phyloP scores from a whole-genome alignment of 2,113 vertebrate genomes.

The Hippolais icterina region DNA sequence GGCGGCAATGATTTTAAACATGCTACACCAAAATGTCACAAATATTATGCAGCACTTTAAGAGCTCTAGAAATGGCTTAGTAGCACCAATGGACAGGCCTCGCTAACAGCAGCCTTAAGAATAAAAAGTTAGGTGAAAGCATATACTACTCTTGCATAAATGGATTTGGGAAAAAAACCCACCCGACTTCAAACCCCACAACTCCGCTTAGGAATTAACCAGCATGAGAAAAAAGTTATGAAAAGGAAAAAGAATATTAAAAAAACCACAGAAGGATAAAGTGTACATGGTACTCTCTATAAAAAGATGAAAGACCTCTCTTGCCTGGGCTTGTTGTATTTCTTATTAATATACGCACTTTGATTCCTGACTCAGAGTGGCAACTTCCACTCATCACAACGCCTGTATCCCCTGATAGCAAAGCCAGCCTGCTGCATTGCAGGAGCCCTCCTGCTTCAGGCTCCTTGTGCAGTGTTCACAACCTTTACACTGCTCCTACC shows the following conservation, averaged over 20 bases:
- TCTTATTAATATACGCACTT: neutral
- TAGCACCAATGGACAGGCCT: neutral
- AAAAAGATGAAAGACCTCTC: neutral
- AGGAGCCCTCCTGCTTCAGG: neutral
- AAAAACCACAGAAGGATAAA: neutral
- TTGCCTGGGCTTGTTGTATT: neutral
- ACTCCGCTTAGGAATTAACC: neutral
- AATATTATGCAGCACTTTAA: neutral
- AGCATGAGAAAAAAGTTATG: neutral
- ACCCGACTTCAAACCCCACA: neutral
- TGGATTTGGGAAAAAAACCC: fast-evolving
- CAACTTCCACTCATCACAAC: neutral
- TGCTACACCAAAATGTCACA: neutral
- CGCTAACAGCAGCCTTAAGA: neutral
- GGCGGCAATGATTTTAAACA: neutral
- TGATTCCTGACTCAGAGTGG: neutral
- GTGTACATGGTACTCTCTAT: neutral
- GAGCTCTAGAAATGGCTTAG: neutral
- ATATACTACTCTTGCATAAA: neutral
- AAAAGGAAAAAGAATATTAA: neutral
- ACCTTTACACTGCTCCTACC: neutral
- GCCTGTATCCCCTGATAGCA: fast-evolving
- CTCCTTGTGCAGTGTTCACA: neutral
- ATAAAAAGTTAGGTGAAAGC: neutral
- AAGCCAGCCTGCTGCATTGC: neutral